phyloP scores from a whole-genome alignment of 1,140 invertebrate species.

The Habropoda laboriosa region DNA sequence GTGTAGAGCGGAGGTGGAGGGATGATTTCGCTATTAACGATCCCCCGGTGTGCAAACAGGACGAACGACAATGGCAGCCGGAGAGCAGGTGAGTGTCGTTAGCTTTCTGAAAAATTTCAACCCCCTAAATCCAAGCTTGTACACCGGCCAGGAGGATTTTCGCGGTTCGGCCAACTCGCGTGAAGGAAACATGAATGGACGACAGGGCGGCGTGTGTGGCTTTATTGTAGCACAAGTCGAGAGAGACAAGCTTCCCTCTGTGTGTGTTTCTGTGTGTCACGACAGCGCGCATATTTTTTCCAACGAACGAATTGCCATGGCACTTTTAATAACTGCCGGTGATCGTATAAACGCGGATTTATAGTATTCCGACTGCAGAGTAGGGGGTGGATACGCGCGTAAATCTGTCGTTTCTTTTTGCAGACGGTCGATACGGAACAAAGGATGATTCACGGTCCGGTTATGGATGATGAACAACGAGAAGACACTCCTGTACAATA shows the following conservation, averaged over 20 bases:
- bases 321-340: constrained; percentile 50
- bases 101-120: constrained; percentile 5
- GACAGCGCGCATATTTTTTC: constrained; percentile 15
- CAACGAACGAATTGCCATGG: not conserved
- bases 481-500: not conserved
- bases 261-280: too few species aligned
- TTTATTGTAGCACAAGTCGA: constrained; percentile 17
- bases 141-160: not conserved
- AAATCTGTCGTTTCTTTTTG: constrained; percentile 36
- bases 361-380: constrained; percentile 12
- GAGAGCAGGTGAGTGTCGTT: too few species aligned
- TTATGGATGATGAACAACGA: constrained; percentile 23
- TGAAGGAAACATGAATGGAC: constrained; percentile 2
- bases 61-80: not conserved
- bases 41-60: constrained; percentile 3
- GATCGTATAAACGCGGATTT: constrained; percentile 47
- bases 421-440: constrained; percentile 10
- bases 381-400: not conserved
- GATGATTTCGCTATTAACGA: constrained; percentile 15
- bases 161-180: too few species aligned
- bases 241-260: too few species aligned
- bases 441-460: constrained; percentile 39
- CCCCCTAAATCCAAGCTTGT: not conserved
- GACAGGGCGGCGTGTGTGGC: not conserved
- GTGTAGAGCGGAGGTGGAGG: too few species aligned